Conservation (phyloP, 2,888 invertebrate genomes). For the Orthosia gothica region DNA sequence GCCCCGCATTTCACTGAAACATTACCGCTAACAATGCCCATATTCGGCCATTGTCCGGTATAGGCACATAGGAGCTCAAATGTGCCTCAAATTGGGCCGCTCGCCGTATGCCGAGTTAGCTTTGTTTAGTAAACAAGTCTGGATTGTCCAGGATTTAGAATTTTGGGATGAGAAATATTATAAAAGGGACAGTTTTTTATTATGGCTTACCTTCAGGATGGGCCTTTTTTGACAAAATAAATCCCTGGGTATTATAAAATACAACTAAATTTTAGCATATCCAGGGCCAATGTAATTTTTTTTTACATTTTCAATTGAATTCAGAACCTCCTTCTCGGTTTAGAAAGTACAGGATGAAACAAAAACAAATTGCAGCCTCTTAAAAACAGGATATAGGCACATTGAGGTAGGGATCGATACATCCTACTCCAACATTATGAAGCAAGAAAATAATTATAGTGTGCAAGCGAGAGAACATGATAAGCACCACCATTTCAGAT, state of each 20-base stretch:
- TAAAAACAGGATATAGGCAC: background rate
- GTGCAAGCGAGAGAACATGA: too few relatives aligned
- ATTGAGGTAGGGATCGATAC: too few relatives aligned
- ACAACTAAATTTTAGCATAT: background rate
- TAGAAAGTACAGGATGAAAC: too few relatives aligned
- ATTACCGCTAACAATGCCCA: constrained; percentile 41
- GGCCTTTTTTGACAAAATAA: constrained; percentile 3
- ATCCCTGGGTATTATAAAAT: background rate
- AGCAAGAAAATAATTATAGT: background rate
- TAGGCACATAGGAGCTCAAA: background rate
- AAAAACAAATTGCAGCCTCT: background rate
- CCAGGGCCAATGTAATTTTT: too few relatives aligned
- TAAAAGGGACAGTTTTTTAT: background rate
- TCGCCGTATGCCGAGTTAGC: constrained; percentile 35
- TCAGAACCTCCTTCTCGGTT: too few relatives aligned
- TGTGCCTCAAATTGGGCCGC: constrained; percentile 4
- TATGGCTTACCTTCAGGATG: background rate
- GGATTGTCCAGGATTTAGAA: constrained; percentile 22
- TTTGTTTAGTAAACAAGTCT: constrained; percentile 28
- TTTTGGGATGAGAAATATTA: background rate
- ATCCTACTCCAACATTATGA: background rate
- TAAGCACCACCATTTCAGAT: too few relatives aligned
- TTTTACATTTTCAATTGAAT: too few relatives aligned
- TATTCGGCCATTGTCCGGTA: constrained; percentile 36
- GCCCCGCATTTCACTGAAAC: constrained; percentile 40